A percentile compares a stretch with the other conserved stretches of the same genome.
Evolutionary conservation across 2,888 invertebrate species (phyloP).

Genomic region (Thymelicus acteon): DNA sequence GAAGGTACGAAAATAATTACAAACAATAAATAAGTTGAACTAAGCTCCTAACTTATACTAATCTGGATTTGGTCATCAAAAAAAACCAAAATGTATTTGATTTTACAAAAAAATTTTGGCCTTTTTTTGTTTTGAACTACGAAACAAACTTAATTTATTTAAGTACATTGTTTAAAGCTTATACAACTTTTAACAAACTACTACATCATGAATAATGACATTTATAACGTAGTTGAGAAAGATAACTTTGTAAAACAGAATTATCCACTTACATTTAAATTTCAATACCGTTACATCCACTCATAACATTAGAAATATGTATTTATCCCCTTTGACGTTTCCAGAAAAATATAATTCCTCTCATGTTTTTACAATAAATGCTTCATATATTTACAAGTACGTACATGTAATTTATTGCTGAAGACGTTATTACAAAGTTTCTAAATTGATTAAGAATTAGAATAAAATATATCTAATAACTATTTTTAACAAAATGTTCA

Average conservation of each 20-base stretch:
- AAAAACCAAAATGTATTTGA: slow-evolving; percentile 61
- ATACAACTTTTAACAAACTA: slow-evolving; percentile 67
- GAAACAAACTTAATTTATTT: slow-evolving; percentile 62
- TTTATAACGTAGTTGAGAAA: slow-evolving; percentile 42
- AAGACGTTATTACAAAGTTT: slow-evolving; percentile 70
- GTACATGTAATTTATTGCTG: slow-evolving; percentile 81
- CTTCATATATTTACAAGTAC: slow-evolving; percentile 79
- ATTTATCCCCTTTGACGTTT: slow-evolving; percentile 58
- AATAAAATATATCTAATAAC: slow-evolving; percentile 72
- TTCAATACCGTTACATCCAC: slow-evolving; percentile 48
- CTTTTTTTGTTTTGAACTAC: slow-evolving; percentile 59
- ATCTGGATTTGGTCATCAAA: slow-evolving; percentile 72
- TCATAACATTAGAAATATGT: slow-evolving; percentile 63
- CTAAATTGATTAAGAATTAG: slow-evolving; percentile 67
- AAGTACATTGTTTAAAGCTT: slow-evolving; percentile 68
- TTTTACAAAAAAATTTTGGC: slow-evolving; percentile 68
- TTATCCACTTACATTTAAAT: slow-evolving; percentile 41
- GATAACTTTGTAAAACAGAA: slow-evolving; percentile 43
- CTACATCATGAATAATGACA: slow-evolving; percentile 54
- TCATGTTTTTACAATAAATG: slow-evolving; percentile 75
- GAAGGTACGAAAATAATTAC: slow-evolving; percentile 79
- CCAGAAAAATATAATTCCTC: slow-evolving; percentile 82
- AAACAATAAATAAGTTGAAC: slow-evolving; percentile 77
- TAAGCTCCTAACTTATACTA: slow-evolving; percentile 72
- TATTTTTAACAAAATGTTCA: slow-evolving; percentile 71